A percentile compares a stretch with the other conserved stretches of the same genome.
phyloP scores from a whole-genome alignment of 2,888 invertebrate genomes.

The Macroteleia sp. region DNA sequence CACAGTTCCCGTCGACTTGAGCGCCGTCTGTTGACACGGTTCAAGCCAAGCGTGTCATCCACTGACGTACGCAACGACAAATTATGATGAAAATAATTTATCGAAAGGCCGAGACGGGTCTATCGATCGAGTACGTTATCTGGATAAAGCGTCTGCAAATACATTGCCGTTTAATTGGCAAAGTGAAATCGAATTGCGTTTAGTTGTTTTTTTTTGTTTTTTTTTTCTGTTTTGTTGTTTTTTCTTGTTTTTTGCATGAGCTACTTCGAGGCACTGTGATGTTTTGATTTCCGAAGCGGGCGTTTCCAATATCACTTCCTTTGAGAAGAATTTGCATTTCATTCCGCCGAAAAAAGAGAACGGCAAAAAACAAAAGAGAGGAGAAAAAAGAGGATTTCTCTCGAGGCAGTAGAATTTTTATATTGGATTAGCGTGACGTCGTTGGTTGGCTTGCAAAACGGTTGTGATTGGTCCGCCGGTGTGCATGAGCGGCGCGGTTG shows the following conservation, averaged over 20 bases:
- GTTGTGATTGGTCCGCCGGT: slow-evolving; percentile 71
- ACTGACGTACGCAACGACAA: too few species aligned
- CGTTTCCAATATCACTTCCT: slow-evolving; percentile 20
- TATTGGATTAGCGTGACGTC: slow-evolving; percentile 63
- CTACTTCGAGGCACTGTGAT: not conserved
- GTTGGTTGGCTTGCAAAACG: slow-evolving; percentile 65
- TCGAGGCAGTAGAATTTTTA: slow-evolving; percentile 51
- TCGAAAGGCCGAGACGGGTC: not conserved
- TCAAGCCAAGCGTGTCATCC: slow-evolving; percentile 6
- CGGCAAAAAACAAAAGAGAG: not conserved
- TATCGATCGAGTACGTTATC: slow-evolving; percentile 7
- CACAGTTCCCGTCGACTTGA: too few species aligned
- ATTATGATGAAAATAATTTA: slow-evolving; percentile 4
- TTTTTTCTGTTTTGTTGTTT: too few species aligned
- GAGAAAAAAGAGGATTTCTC: slow-evolving; percentile 21
- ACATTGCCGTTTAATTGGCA: slow-evolving; percentile 20
- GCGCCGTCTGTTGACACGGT: slow-evolving; percentile 19
- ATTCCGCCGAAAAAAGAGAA: not conserved
- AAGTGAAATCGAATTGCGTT: slow-evolving; percentile 17
- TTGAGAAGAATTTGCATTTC: slow-evolving; percentile 22
- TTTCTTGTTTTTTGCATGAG: too few species aligned
- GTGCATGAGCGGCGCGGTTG: slow-evolving; percentile 71
- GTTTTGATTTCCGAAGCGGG: slow-evolving; percentile 2
- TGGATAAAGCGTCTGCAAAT: too few species aligned
- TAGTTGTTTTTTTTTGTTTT: not conserved